Conservation (phyloP, 2,113 vertebrate species). For the Lepidothrix coronata region DNA sequence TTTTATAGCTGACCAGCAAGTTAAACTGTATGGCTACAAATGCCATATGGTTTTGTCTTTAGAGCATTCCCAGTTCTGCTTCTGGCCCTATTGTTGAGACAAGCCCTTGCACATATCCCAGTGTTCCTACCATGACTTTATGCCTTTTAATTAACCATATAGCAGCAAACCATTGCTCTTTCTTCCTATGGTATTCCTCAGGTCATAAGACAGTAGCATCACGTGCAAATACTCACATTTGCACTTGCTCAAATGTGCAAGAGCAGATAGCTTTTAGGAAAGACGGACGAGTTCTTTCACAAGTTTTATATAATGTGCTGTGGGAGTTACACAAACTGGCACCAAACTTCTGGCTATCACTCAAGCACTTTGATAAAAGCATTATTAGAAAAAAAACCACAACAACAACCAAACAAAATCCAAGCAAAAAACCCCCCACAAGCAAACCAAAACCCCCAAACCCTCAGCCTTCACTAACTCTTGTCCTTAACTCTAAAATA, state of each 20-base stretch:
- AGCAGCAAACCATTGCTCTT: neutral
- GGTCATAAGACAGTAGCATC: neutral
- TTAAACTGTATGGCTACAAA: neutral
- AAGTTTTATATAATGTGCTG: neutral
- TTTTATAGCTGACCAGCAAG: neutral
- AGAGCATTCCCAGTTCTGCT: neutral
- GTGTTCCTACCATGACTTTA: neutral
- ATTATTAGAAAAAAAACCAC: neutral
- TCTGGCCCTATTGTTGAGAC: neutral
- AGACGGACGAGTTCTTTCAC: neutral
- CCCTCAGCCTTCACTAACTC: neutral
- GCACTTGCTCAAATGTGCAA: neutral
- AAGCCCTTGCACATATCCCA: neutral
- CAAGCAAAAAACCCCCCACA: rapidly evolving
- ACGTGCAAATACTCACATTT: rapidly evolving
- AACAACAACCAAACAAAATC: neutral
- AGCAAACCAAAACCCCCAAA: rapidly evolving
- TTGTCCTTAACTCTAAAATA: neutral
- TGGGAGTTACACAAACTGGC: neutral
- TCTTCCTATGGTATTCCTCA: neutral
- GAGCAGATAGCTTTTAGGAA: neutral
- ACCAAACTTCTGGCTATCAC: rapidly evolving
- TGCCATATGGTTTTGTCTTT: neutral
- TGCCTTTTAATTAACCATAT: neutral
- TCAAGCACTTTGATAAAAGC: neutral